Conservation (phyloP, 2,797 vertebrate genomes). For the Neostethus bicornis region DNA sequence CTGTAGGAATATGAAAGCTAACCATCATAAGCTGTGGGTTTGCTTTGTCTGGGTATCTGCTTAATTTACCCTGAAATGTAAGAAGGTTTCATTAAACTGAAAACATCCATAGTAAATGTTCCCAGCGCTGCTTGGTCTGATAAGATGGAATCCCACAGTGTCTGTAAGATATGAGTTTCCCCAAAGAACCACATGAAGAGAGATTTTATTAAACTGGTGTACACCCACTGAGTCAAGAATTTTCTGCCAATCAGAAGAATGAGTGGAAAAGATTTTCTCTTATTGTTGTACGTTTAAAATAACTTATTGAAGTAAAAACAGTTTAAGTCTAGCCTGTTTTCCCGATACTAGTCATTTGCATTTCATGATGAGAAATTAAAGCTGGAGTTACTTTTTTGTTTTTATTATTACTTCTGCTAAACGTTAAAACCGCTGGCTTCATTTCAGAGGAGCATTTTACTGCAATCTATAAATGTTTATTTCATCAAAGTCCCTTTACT, state of each 20-base stretch:
- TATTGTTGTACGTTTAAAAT: slow-evolving; percentile 40
- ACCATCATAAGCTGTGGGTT: slow-evolving; percentile 14
- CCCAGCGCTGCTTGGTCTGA: slow-evolving; percentile 45
- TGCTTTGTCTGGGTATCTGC: slow-evolving; percentile 38
- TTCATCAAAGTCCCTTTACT: slow-evolving; percentile 23
- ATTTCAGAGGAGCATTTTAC: slow-evolving; percentile 8
- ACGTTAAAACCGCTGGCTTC: slow-evolving; percentile 2
- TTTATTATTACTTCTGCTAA: slow-evolving; percentile 1
- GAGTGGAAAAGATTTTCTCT: slow-evolving; percentile 44
- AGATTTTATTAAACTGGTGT: slow-evolving; percentile 58
- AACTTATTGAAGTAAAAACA: slow-evolving; percentile 39
- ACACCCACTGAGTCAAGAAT: slow-evolving; percentile 38
- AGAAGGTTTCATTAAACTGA: slow-evolving; percentile 53
- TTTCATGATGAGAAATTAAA: slow-evolving; percentile 44
- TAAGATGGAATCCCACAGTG: slow-evolving; percentile 53
- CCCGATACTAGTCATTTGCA: slow-evolving; percentile 45
- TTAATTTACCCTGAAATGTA: slow-evolving; percentile 56
- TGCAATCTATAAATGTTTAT: slow-evolving; percentile 4
- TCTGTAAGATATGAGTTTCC: slow-evolving; percentile 56
- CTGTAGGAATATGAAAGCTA: slow-evolving; percentile 25
- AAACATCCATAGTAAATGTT: slow-evolving; percentile 51
- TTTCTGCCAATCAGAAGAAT: slow-evolving; percentile 58
- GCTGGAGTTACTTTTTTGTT: slow-evolving; percentile 17
- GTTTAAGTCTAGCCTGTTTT: slow-evolving; percentile 46
- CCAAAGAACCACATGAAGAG: slow-evolving; percentile 53